These are phyloP conservation scores for Spisula solida DNA, from an alignment of 2,888 invertebrate species.

Conservation along the genomic window DNA sequence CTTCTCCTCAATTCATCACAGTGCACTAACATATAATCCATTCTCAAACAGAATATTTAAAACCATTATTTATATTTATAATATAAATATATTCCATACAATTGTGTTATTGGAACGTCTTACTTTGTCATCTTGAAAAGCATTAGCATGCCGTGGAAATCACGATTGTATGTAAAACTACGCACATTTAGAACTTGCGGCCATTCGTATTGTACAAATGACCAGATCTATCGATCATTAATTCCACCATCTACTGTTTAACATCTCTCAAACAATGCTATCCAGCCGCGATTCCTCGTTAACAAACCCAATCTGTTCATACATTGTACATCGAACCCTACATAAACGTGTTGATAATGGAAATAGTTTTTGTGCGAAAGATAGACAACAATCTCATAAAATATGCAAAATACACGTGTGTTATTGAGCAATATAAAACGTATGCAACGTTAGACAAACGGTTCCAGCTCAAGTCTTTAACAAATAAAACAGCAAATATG, in stretches of 20 bases:
- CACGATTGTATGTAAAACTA: too few species aligned
- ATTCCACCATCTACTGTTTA: background rate
- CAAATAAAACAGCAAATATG: too few species aligned
- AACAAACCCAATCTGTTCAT: slow-evolving; percentile 9
- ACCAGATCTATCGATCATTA: background rate
- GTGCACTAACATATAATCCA: too few species aligned
- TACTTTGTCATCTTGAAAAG: too few species aligned
- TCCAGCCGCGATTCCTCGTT: background rate
- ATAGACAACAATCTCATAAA: background rate
- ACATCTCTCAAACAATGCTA: background rate
- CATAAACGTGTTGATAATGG: background rate
- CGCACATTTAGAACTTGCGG: background rate
- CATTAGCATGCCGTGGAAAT: too few species aligned
- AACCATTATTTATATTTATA: too few species aligned
- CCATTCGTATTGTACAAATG: background rate
- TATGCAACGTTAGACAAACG: background rate
- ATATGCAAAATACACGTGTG: background rate
- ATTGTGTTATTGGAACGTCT: too few species aligned
- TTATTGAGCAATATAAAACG: background rate
- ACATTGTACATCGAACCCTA: background rate
- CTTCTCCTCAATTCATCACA: too few species aligned
- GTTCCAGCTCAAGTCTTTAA: background rate
- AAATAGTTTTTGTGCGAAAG: background rate
- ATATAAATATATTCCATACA: too few species aligned
- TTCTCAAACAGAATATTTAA: too few species aligned